Conservation (phyloP, 2,113 vertebrate species). For the Callospermophilus lateralis region DNA sequence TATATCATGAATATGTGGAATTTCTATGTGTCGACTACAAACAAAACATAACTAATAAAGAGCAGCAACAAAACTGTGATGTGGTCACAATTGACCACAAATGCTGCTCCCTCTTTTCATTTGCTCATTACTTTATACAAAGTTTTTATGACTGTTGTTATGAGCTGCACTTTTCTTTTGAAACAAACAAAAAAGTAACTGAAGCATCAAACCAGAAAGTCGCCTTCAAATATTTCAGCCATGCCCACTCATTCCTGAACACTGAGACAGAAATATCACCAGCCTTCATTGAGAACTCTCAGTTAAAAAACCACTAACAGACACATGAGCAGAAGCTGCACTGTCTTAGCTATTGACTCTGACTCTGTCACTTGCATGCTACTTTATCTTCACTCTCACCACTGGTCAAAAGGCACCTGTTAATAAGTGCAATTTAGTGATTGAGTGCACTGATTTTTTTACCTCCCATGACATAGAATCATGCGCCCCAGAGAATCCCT, state of each 20-base stretch:
- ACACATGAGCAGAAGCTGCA: background rate
- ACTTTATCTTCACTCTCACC: background rate
- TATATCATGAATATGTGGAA: background rate
- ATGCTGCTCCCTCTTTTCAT: background rate
- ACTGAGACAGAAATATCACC: background rate
- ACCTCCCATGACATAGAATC: background rate
- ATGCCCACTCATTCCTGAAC: background rate
- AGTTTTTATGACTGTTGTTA: background rate
- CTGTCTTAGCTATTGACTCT: background rate
- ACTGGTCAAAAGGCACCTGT: background rate
- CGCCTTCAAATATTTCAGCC: no score
- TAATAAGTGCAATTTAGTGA: background rate
- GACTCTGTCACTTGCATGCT: background rate
- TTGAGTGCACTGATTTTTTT: background rate
- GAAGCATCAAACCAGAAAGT: no score
- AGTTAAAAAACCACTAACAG: background rate
- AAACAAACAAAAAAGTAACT: background rate
- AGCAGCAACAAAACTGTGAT: no score
- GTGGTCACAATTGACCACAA: background rate
- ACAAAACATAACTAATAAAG: background rate
- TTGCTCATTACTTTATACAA: background rate
- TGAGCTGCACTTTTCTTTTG: background rate
- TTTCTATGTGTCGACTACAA: background rate
- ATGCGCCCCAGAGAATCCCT: background rate
- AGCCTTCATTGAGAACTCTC: background rate